Percentiles rank a stretch among this genome's conserved stretches.
Evolutionary conservation across 2,113 vertebrate species (phyloP).

Genomic region (Acanthochromis polyacanthus): DNA sequence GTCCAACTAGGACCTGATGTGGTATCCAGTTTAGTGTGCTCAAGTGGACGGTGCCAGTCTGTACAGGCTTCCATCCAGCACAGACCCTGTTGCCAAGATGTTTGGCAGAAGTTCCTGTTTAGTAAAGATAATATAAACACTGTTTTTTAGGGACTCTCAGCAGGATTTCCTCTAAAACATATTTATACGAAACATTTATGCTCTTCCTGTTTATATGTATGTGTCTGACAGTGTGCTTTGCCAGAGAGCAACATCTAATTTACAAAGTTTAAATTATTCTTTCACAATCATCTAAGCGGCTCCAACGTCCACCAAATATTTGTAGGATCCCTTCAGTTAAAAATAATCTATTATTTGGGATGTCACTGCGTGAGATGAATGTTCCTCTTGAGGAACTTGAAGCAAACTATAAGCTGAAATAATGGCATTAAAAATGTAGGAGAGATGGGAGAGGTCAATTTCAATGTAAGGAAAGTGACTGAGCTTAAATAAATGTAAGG

Average conservation of each 20-base stretch:
- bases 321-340: too few relatives aligned
- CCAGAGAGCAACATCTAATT: constrained; percentile 3
- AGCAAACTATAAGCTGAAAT: too few relatives aligned
- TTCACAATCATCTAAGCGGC: constrained; percentile 25
- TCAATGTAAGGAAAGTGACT: too few relatives aligned
- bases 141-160: constrained; percentile 33
- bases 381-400: too few relatives aligned
- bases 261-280: constrained; percentile 11
- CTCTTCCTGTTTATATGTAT: neutral
- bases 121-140: constrained; percentile 56
- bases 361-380: too few relatives aligned
- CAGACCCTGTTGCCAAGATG: constrained; percentile 46
- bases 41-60: constrained; percentile 38
- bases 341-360: too few relatives aligned
- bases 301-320: too few relatives aligned
- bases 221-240: neutral
- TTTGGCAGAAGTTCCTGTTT: constrained; percentile 52
- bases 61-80: constrained; percentile 53
- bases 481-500: too few relatives aligned
- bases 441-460: too few relatives aligned
- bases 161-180: constrained; percentile 39
- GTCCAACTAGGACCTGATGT: constrained; percentile 40
- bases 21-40: constrained; percentile 44
- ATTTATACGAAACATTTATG: constrained; percentile 32
- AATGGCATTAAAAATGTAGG: too few relatives aligned